Conservation (phyloP, 2,888 invertebrate species). For the Boloria selene region DNA sequence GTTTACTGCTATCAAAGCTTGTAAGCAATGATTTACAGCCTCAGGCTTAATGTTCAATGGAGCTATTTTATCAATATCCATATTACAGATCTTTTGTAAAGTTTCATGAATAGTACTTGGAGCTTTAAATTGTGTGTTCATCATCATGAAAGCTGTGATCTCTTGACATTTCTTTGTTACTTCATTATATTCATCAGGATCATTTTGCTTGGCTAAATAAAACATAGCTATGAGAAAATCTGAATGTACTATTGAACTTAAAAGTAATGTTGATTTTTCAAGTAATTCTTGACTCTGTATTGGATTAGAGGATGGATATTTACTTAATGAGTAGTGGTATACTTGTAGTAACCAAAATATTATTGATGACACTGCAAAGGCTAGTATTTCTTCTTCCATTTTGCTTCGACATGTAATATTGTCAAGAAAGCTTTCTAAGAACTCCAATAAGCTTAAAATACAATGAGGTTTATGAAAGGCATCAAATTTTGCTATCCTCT, state of each 20-base stretch:
- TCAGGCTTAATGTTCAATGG: slow-evolving; percentile 82
- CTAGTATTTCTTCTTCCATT: slow-evolving; percentile 93
- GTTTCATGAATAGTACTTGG: slow-evolving; percentile 83
- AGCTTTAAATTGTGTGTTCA: slow-evolving; percentile 81
- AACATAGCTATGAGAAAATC: slow-evolving; percentile 92
- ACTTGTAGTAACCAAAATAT: slow-evolving; percentile 92
- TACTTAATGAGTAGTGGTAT: slow-evolving; percentile 79
- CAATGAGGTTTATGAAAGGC: slow-evolving; percentile 94
- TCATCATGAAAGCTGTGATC: slow-evolving; percentile 84
- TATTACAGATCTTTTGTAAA: slow-evolving; percentile 82
- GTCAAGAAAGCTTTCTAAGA: slow-evolving; percentile 87
- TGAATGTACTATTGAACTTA: slow-evolving; percentile 86
- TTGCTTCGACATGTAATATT: slow-evolving; percentile 88
- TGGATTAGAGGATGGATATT: slow-evolving; percentile 72
- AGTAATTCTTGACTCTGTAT: slow-evolving; percentile 84
- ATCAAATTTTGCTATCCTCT: slow-evolving; percentile 94
- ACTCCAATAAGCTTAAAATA: slow-evolving; percentile 91
- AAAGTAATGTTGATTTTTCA: slow-evolving; percentile 86
- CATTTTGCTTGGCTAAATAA: slow-evolving; percentile 91
- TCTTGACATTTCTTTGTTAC: slow-evolving; percentile 90
- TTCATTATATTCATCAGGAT: slow-evolving; percentile 84
- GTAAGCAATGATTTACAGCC: slow-evolving; percentile 87
- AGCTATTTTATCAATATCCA: slow-evolving; percentile 84
- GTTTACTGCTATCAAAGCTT: slow-evolving; percentile 92
- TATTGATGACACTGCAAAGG: slow-evolving; percentile 90